Percentiles rank a stretch among this genome's conserved stretches.
Conservation (phyloP, 2,888 invertebrate genomes). For the Listrodromus nycthemerus region DNA sequence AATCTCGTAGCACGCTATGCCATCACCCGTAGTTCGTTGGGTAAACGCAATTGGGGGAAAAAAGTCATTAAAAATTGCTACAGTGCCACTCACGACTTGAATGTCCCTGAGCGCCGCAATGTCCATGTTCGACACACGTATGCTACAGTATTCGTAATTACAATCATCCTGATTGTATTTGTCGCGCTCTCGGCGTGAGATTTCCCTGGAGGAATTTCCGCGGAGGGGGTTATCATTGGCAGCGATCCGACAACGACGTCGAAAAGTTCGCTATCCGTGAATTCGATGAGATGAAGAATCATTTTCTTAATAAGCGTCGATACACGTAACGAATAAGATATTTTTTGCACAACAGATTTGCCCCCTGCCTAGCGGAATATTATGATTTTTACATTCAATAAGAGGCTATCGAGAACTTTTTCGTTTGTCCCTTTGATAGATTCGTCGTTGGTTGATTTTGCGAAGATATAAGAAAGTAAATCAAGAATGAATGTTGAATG, state of each 20-base stretch:
- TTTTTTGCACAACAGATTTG: constrained; percentile 5
- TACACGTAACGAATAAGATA: constrained; percentile 8
- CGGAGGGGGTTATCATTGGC: neutral
- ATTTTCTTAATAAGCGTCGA: neutral
- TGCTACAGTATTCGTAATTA: constrained; percentile 41
- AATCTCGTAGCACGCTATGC: constrained; percentile 18
- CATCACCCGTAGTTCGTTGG: neutral
- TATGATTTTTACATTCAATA: constrained; percentile 17
- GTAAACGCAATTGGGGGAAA: neutral
- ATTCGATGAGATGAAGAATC: constrained; percentile 10
- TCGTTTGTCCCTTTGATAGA: constrained; percentile 28
- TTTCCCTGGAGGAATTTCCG: constrained; percentile 33
- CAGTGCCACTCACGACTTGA: constrained; percentile 5
- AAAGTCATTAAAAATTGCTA: neutral
- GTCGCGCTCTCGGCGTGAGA: constrained; percentile 11
- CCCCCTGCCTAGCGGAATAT: neutral
- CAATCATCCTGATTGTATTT: constrained; percentile 26
- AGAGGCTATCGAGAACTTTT: constrained; percentile 38
- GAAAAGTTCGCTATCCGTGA: neutral
- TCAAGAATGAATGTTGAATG: constrained; percentile 16
- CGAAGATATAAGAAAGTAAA: neutral
- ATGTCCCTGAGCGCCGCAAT: constrained; percentile 29
- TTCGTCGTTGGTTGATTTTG: constrained; percentile 12
- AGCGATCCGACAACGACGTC: neutral
- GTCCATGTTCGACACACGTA: constrained; percentile 19